These are phyloP conservation scores for Steinernema hermaphroditum DNA, from an alignment of 2,888 invertebrate species.

Conservation along the genomic window DNA sequence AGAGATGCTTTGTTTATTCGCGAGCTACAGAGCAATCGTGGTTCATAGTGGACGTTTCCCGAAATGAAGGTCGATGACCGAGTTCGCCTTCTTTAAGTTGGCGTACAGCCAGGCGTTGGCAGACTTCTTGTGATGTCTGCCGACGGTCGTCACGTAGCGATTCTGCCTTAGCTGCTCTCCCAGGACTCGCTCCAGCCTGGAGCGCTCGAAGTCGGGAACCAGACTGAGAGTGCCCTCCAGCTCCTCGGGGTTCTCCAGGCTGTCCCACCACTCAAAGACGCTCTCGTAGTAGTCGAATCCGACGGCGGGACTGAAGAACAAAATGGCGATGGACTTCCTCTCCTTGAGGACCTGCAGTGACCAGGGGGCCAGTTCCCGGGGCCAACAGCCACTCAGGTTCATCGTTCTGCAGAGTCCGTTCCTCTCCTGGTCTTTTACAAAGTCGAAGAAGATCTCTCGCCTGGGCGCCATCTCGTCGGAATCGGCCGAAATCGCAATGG, in stretches of 20 bases:
- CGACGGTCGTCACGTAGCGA: too few relatives aligned
- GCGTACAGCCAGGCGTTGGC: too few relatives aligned
- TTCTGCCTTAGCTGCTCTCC: too few relatives aligned
- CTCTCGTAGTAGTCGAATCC: not conserved
- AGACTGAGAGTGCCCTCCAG: not conserved
- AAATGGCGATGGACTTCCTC: not conserved
- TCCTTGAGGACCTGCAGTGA: not conserved
- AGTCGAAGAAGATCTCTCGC: not conserved
- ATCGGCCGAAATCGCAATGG: not conserved
- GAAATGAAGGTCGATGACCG: too few relatives aligned
- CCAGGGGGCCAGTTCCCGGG: not conserved
- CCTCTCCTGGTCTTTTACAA: not conserved
- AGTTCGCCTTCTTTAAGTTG: too few relatives aligned
- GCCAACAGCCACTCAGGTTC: not conserved
- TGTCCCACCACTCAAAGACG: not conserved
- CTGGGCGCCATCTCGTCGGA: not conserved
- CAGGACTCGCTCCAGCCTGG: too few relatives aligned
- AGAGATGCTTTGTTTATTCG: too few relatives aligned
- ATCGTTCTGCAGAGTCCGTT: not conserved
- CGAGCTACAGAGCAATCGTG: too few relatives aligned
- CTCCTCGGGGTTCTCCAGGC: not conserved
- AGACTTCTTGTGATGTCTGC: too few relatives aligned
- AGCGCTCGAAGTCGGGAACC: too few relatives aligned
- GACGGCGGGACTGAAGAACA: not conserved
- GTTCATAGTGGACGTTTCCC: too few relatives aligned